A percentile compares a stretch with the other conserved stretches of the same genome.
Conservation (phyloP, 2,797 vertebrate genomes). For the Phoebastria nigripes region DNA sequence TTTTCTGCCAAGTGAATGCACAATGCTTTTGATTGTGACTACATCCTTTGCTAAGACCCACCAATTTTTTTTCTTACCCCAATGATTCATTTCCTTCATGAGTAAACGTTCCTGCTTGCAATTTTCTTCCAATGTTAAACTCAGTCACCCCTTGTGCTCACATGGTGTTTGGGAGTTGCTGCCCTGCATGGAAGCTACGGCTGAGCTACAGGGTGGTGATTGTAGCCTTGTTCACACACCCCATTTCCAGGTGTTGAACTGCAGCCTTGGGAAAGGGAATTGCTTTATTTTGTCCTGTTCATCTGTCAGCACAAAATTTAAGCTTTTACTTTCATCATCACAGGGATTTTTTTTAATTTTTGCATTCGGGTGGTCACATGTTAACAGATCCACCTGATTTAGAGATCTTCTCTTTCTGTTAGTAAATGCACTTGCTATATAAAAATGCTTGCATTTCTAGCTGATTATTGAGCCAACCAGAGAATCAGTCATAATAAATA, state of each 20-base stretch:
- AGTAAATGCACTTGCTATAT: background rate
- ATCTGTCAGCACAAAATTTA: background rate
- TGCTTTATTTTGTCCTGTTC: background rate
- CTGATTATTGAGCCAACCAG: background rate
- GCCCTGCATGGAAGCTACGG: background rate
- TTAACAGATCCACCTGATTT: background rate
- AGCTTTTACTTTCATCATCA: background rate
- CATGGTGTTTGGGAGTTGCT: background rate
- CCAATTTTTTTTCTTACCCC: background rate
- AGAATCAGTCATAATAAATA: background rate
- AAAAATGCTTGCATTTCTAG: background rate
- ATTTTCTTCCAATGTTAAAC: background rate
- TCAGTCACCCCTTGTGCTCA: background rate
- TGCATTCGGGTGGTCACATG: background rate
- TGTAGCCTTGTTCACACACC: background rate
- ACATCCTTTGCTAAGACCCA: background rate
- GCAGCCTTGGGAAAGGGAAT: background rate
- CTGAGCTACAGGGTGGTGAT: background rate
- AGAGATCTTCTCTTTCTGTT: background rate
- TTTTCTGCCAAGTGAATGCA: background rate
- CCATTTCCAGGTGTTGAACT: background rate
- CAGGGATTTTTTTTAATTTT: background rate
- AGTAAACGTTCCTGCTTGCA: background rate
- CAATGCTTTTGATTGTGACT: background rate
- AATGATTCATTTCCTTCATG: background rate